Base-by-base conservation (phyloP, 2,888 invertebrate genomes). In the Drosophila recens region DNA sequence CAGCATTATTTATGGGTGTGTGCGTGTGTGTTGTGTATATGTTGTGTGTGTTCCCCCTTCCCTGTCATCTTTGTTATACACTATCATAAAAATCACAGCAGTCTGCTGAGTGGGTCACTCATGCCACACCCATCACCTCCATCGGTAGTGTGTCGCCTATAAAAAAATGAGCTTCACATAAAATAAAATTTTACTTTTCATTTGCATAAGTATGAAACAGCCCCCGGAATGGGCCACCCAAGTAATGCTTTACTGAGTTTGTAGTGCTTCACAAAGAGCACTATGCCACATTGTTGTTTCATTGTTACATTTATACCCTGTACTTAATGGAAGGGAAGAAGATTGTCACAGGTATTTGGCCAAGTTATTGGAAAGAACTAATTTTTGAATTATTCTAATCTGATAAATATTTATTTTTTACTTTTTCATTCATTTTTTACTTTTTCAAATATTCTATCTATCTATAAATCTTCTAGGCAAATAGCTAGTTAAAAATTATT, bases 1-100 rank as follows among this genome's bases (percentile, higher is more conserved):
- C 74, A 66, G 81, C 77, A 79, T 82, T 82, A 89, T 89, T 84
- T 85, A 87, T 85, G 79, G 20, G 48, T 62, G 30, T 23, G 46
- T 43, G 61, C 33, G 45, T 23, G 48, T 42, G 49, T 51, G 56
- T 61, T 30, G 45, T 23, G 48, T 42, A 46, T 51, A 51, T 61
- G 27, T 27, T 27, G 27, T 27, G 27, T 27, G 27, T 27, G 27
- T 20, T 8, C 27, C 27, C 43, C 15, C 8, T 4, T 49, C 42
- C 15, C 8, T 1, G n/a, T 9, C 20, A 11, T 42, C 40, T 23
- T 13, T 15, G 23, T 48, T 38, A 30, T 34, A 46, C 58, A 67
- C 57, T 53, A 67, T 64, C 61, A 67, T 67, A 62, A 77, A 75
- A 77, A 77, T 78, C 77, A 67, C 67, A 51, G 71, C 64, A 52